Evolutionary conservation across 1,140 invertebrate genomes (phyloP).

Genomic region (Drosophila trapezifrons): DNA sequence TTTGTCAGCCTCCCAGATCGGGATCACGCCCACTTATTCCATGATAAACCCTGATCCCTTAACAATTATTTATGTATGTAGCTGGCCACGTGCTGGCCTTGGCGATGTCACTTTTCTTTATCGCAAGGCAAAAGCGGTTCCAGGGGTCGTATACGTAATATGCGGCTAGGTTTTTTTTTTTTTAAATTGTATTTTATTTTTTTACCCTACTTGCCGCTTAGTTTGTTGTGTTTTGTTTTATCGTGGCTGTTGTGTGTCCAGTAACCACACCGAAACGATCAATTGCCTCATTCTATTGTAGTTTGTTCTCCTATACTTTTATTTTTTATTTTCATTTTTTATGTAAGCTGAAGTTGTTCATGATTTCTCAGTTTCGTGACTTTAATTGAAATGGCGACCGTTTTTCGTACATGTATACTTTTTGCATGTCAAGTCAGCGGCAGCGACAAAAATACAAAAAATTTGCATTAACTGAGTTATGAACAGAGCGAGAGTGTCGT

Average conservation of each 20-base stretch:
- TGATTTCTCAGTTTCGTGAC: constrained; percentile 58
- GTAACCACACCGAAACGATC: constrained; percentile 31
- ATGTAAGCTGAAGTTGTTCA: constrained; percentile 31
- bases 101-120: constrained; percentile 71
- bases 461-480: constrained; percentile 47
- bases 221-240: constrained; percentile 37
- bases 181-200: constrained; percentile 6
- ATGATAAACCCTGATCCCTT: constrained; percentile 45
- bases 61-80: constrained; percentile 16
- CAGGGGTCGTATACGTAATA: constrained; percentile 64
- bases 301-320: constrained; percentile 35
- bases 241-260: constrained; percentile 23
- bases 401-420: constrained; percentile 37
- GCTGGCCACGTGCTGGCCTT: constrained; percentile 65
- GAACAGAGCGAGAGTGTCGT: constrained; percentile 2
- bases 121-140: constrained; percentile 52
- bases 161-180: constrained; percentile 21
- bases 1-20: constrained; percentile 12
- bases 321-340: background rate
- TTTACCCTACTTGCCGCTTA: constrained; percentile 16
- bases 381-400: constrained; percentile 56
- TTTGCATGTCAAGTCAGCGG: constrained; percentile 26
- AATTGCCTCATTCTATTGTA: constrained; percentile 53
- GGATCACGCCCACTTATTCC: constrained; percentile 10
- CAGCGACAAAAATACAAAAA: background rate